A percentile compares a stretch with the other conserved stretches of the same genome.
These are phyloP conservation scores for Drosophila murphyi DNA, from an alignment of 1,140 invertebrate genomes.

Conservation along the genomic window DNA sequence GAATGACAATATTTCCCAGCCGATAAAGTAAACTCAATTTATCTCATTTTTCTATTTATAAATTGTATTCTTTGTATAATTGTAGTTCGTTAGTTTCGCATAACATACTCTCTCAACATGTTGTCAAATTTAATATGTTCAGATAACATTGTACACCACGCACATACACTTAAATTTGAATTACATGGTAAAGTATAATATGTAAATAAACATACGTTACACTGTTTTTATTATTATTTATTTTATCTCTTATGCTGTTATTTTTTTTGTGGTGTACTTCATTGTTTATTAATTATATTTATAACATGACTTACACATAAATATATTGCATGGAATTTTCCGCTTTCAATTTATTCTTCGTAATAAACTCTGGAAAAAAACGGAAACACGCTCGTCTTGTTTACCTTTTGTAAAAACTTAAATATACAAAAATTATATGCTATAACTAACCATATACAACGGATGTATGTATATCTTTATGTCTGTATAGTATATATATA, in stretches of 20 bases:
- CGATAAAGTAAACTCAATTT: neutral
- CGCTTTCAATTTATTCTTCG: constrained; percentile 52
- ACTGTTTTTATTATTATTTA: constrained; percentile 4
- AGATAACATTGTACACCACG: constrained; percentile 48
- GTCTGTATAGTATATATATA: constrained; percentile 49
- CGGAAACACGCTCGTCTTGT: constrained; percentile 36
- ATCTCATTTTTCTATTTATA: constrained; percentile 68
- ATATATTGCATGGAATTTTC: constrained; percentile 68
- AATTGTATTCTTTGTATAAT: constrained; percentile 82
- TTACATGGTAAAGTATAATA: constrained; percentile 27
- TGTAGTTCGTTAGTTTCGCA: constrained; percentile 80
- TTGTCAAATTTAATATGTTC: constrained; percentile 61
- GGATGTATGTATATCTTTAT: constrained; percentile 28
- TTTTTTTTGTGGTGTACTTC: constrained; percentile 36
- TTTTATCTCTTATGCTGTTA: constrained; percentile 29
- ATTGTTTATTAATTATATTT: constrained; percentile 10
- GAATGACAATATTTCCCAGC: neutral
- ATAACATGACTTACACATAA: constrained; percentile 39
- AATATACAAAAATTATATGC: constrained; percentile 75
- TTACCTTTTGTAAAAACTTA: constrained; percentile 74
- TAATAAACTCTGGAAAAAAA: constrained; percentile 60
- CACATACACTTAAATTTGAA: constrained; percentile 27
- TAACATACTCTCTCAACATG: constrained; percentile 76
- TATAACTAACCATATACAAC: constrained; percentile 73
- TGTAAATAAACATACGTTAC: constrained; percentile 45